These are phyloP conservation scores for Chirona hameri DNA, from an alignment of 2,888 invertebrate genomes.

Conservation along the genomic window DNA sequence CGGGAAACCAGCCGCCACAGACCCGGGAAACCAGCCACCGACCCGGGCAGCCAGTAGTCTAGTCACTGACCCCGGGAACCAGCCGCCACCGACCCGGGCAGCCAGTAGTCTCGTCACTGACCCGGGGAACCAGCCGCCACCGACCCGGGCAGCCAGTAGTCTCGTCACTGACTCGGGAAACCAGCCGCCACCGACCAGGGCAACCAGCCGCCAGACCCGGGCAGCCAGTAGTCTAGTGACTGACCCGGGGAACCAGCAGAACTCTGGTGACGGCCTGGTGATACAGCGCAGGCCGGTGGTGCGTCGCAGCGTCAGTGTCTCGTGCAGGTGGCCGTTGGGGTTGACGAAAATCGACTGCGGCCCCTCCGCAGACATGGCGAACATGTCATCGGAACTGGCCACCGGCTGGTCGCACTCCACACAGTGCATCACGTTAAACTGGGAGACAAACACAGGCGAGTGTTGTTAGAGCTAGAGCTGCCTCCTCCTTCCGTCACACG, in stretches of 20 bases:
- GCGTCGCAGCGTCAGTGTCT: constrained; percentile 63
- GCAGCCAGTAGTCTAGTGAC: constrained; percentile 39
- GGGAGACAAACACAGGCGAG: constrained; percentile 7
- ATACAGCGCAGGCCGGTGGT: constrained; percentile 47
- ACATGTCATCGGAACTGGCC: constrained; percentile 63
- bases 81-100: too few relatives aligned
- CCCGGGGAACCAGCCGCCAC: constrained; percentile 88
- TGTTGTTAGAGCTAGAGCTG: too few relatives aligned
- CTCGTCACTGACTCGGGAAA: not conserved
- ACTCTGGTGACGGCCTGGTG: constrained; percentile 61
- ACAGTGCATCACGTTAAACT: constrained; percentile 50
- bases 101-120: constrained; percentile 48
- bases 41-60: not conserved
- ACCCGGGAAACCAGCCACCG: too few relatives aligned
- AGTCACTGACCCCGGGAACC: constrained; percentile 74
- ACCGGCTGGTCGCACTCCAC: constrained; percentile 53
- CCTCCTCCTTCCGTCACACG: too few relatives aligned
- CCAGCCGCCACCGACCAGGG: not conserved
- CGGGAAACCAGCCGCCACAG: constrained; percentile 88
- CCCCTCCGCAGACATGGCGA: constrained; percentile 77
- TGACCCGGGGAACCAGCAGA: constrained; percentile 82
- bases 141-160: not conserved
- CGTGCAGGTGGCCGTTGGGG: constrained; percentile 72
- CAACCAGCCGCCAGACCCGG: too few relatives aligned
- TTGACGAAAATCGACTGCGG: constrained; percentile 77